These are phyloP conservation scores for Xenus cinereus DNA, from an alignment of 2,113 vertebrate species.

Conservation along the genomic window DNA sequence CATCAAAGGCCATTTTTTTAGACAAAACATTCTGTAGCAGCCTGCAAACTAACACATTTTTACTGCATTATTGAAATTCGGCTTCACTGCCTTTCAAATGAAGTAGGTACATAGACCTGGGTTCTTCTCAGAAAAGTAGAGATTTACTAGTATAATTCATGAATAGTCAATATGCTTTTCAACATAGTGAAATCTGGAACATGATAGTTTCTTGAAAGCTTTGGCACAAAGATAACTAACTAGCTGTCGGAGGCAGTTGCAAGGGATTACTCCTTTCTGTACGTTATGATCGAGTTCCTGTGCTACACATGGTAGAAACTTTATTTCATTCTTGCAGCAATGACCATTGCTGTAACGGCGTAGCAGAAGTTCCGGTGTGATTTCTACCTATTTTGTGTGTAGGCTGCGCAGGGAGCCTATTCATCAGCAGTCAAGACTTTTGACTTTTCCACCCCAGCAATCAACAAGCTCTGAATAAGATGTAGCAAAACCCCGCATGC, in stretches of 20 bases:
- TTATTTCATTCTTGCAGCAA: not conserved
- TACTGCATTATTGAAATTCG: not conserved
- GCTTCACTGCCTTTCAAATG: not conserved
- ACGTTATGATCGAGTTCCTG: not conserved
- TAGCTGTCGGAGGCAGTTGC: not conserved
- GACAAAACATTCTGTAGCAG: not conserved
- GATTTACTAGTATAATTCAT: not conserved
- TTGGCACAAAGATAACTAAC: not conserved
- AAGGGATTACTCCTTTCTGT: not conserved
- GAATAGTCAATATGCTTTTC: not conserved
- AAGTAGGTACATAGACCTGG: not conserved
- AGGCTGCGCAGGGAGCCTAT: not conserved
- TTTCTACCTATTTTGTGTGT: not conserved
- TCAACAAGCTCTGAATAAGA: slow-evolving; percentile 17
- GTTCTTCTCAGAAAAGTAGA: not conserved
- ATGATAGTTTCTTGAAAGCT: not conserved
- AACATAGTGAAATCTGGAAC: not conserved
- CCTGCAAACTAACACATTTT: not conserved
- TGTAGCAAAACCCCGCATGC: slow-evolving; percentile 18
- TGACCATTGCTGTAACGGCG: not conserved
- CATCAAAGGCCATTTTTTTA: not conserved
- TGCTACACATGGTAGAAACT: not conserved
- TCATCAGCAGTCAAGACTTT: not conserved
- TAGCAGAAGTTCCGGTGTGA: not conserved
- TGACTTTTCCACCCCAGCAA: not conserved